Evolutionary conservation across 1,140 invertebrate genomes (phyloP).

Genomic region (Dufourea novaeangliae): DNA sequence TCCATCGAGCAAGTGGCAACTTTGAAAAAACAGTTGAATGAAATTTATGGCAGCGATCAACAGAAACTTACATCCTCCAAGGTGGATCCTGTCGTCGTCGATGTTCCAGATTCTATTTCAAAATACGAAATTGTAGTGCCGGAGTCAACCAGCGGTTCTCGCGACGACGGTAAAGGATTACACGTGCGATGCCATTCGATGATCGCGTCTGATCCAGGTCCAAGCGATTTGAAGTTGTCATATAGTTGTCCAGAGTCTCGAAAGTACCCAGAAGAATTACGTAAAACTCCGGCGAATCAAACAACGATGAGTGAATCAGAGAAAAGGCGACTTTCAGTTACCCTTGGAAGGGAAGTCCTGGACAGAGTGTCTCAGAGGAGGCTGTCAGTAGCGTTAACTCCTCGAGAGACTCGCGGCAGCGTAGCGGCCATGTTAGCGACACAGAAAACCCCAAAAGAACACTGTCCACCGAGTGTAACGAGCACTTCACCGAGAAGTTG

Average conservation of each 20-base stretch:
- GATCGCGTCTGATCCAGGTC: conserved; percentile 65
- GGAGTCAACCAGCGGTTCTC: conserved; percentile 57
- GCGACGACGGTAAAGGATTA: conserved; percentile 78
- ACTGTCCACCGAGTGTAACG: conserved; percentile 35
- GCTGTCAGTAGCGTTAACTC: conserved; percentile 80
- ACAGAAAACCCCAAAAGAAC: conserved; percentile 67
- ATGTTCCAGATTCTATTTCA: conserved; percentile 19
- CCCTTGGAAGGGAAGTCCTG: conserved; percentile 87
- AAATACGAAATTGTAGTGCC: conserved; percentile 85
- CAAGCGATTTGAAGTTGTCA: conserved; percentile 10
- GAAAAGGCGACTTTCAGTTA: conserved; percentile 87
- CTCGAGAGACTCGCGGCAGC: conserved; percentile 85
- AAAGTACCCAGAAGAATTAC: conserved; percentile 59
- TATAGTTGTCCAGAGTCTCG: conserved; percentile 32
- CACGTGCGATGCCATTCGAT: conserved; percentile 88
- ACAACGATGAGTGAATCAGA: conserved; percentile 83
- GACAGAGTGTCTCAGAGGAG: conserved; percentile 83
- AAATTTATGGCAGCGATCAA: conserved; percentile 88
- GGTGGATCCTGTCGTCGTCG: background rate
- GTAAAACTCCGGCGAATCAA: conserved; percentile 34
- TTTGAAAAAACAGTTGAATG: conserved; percentile 90
- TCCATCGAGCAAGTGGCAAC: conserved; percentile 92
- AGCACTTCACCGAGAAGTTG: conserved; percentile 81
- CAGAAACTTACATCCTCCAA: conserved; percentile 49
- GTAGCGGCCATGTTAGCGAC: conserved; percentile 82